A percentile compares a stretch with the other conserved stretches of the same genome.
phyloP scores from a whole-genome alignment of 2,113 vertebrate genomes.

The Oncorhynchus gorbuscha region DNA sequence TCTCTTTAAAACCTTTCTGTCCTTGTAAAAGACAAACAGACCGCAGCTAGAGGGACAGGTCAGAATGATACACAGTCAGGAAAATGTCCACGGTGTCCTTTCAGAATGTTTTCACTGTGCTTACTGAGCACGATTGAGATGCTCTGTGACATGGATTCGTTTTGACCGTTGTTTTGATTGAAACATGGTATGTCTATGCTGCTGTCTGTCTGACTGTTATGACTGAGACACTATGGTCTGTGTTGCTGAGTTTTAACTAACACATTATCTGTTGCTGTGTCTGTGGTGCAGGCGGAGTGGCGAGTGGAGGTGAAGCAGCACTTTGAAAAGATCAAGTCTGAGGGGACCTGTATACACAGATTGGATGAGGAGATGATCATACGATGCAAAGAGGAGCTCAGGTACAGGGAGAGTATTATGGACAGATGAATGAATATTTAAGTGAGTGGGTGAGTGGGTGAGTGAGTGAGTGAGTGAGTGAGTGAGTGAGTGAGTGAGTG shows the following conservation, averaged over 20 bases:
- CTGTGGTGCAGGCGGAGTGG: conserved; percentile 85
- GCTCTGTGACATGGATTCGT: too few species aligned
- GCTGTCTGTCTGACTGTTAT: conserved; percentile 18
- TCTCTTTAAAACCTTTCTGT: conserved; percentile 43
- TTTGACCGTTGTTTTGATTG: too few species aligned
- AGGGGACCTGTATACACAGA: conserved; percentile 93
- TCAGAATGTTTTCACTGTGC: not conserved
- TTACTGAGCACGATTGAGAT: too few species aligned
- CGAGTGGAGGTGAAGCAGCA: conserved; percentile 93
- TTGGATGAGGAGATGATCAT: conserved; percentile 95
- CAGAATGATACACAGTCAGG: conserved; percentile 12
- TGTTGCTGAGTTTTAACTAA: conserved; percentile 47
- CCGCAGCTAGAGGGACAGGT: conserved; percentile 58
- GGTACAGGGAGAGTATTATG: conserved; percentile 68
- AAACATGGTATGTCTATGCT: conserved; percentile 17
- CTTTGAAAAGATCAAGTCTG: conserved; percentile 97
- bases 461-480: not conserved
- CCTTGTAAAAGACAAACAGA: conserved; percentile 59
- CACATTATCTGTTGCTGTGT: conserved; percentile 15
- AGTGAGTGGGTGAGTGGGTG: not conserved
- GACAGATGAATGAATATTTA: not conserved
- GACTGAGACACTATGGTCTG: conserved; percentile 5
- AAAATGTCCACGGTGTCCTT: conserved; percentile 24
- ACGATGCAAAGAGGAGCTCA: conserved; percentile 90
- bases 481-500: not conserved